Evolutionary conservation across 2,797 vertebrate genomes (phyloP).

Genomic region (Pseudocheirus occidentalis): DNA sequence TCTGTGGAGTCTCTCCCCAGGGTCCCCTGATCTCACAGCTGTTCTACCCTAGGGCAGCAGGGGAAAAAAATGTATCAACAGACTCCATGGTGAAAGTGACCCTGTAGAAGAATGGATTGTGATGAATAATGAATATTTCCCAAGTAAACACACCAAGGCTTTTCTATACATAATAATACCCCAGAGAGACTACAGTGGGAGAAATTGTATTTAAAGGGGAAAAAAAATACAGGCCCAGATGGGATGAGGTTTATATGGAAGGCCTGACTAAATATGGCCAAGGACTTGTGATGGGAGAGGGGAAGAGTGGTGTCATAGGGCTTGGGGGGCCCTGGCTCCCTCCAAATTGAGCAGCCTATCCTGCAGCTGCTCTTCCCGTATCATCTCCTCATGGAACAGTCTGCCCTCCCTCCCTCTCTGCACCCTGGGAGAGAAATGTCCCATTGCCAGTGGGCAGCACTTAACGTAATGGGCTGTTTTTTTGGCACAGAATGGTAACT

Average conservation of each 20-base stretch:
- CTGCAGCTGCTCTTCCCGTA: background rate
- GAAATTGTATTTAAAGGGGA: background rate
- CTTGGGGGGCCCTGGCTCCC: background rate
- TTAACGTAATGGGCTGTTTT: background rate
- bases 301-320: background rate
- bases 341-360: background rate
- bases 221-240: conserved; percentile 1
- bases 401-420: background rate
- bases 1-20: background rate
- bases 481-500: background rate
- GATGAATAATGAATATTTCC: background rate
- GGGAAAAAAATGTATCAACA: background rate
- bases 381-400: background rate
- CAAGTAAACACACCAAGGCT: background rate
- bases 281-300: background rate
- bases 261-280: background rate
- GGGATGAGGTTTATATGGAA: conserved; percentile 1
- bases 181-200: conserved; percentile 18
- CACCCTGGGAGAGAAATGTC: background rate
- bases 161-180: conserved; percentile 4
- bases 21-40: background rate
- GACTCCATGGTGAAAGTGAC: background rate
- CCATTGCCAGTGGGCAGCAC: background rate
- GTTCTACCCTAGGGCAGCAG: conserved; percentile 1
- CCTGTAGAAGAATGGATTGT: background rate